Evolutionary conservation across 2,113 vertebrate species (phyloP).

Genomic region (Gallinago paraguaiae): DNA sequence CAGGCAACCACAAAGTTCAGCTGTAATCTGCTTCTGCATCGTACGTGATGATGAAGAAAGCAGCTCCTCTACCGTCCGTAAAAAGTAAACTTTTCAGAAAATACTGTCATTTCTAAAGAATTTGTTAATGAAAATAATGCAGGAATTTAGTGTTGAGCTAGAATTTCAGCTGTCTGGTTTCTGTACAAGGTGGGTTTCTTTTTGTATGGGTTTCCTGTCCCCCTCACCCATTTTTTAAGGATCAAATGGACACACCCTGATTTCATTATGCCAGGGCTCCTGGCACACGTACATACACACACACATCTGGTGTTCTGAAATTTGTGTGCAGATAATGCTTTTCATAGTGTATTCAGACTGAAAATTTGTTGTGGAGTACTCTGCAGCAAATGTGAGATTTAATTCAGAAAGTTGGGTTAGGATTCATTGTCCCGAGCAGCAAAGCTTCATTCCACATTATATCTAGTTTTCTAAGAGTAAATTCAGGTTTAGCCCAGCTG

Average conservation of each 20-base stretch:
- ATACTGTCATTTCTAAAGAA: neutral
- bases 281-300: neutral
- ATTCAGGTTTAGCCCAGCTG: neutral
- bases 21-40: neutral
- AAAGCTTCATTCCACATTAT: neutral
- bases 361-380: neutral
- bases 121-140: neutral
- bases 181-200: neutral
- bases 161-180: neutral
- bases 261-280: neutral
- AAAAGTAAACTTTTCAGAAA: neutral
- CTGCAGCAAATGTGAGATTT: neutral
- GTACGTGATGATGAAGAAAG: neutral
- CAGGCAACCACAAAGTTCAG: neutral
- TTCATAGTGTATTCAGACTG: neutral
- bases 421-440: neutral
- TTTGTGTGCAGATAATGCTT: neutral
- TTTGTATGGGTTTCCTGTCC: neutral
- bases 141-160: neutral
- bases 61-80: neutral
- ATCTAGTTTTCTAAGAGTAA: neutral
- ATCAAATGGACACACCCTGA: neutral
- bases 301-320: neutral
- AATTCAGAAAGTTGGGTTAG: neutral
- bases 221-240: neutral